phyloP scores from a whole-genome alignment of 2,113 vertebrate genomes.

The Tilapia sparmanii region DNA sequence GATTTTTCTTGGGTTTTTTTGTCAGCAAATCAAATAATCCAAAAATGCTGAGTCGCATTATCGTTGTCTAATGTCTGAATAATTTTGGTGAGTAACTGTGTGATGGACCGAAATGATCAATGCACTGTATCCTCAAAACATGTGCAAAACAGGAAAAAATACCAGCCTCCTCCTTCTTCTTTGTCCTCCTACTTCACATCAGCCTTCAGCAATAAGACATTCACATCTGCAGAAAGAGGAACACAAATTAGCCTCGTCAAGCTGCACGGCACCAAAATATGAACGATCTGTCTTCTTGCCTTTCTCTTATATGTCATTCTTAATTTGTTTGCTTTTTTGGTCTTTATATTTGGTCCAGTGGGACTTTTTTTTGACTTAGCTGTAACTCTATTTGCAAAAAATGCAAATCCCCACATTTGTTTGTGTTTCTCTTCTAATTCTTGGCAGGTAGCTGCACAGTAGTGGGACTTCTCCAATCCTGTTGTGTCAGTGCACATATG shows the following conservation, averaged over 20 bases:
- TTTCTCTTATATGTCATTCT: background rate
- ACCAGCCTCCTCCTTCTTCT: slow-evolving; percentile 44
- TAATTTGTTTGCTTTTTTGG: background rate
- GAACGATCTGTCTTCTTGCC: background rate
- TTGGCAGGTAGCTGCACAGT: background rate
- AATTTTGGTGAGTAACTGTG: slow-evolving; percentile 62
- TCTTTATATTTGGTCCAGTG: background rate
- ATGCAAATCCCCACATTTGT: background rate
- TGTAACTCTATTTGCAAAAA: background rate
- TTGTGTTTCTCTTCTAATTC: background rate
- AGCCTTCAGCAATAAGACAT: slow-evolving; percentile 52
- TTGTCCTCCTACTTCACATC: background rate
- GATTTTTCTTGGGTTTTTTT: background rate
- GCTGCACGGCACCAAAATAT: background rate
- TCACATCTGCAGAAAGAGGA: slow-evolving; percentile 55
- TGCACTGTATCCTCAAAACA: slow-evolving; percentile 75
- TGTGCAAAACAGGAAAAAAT: slow-evolving; percentile 79
- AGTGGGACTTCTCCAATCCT: background rate
- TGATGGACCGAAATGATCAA: slow-evolving; percentile 70
- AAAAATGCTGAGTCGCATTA: slow-evolving; percentile 25
- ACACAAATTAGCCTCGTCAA: background rate
- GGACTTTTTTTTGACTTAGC: background rate
- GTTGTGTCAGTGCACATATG: background rate
- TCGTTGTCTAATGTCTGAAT: slow-evolving; percentile 54
- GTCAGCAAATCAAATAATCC: slow-evolving; percentile 37